Percentiles rank a stretch among this genome's conserved stretches.
phyloP scores from a whole-genome alignment of 2,113 vertebrate species.

The Trematomus loennbergii region DNA sequence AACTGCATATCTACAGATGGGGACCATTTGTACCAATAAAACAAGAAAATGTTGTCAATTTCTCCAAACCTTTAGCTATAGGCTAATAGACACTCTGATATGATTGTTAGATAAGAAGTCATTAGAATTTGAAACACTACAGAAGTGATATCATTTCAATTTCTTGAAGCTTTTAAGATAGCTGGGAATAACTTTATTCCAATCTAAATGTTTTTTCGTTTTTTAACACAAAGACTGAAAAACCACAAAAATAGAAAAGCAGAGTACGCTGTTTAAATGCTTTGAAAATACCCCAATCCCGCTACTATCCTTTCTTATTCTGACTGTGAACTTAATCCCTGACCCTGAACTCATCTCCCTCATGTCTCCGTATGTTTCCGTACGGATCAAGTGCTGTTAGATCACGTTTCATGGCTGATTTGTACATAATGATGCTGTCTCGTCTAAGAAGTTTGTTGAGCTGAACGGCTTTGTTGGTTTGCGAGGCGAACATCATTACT shows the following conservation, averaged over 20 bases:
- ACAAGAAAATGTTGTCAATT: too few relatives aligned
- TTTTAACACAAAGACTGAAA: not conserved
- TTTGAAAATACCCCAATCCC: not conserved
- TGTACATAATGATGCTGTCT: slow-evolving; percentile 60
- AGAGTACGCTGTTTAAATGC: not conserved
- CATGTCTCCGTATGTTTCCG: not conserved
- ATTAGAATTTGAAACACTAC: too few relatives aligned
- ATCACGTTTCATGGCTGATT: slow-evolving; percentile 63
- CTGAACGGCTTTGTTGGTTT: slow-evolving; percentile 69
- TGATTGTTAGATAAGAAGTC: too few relatives aligned
- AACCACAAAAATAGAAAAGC: not conserved
- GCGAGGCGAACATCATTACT: slow-evolving; percentile 73
- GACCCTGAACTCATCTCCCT: slow-evolving; percentile 23
- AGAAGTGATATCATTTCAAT: too few relatives aligned
- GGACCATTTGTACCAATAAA: too few relatives aligned
- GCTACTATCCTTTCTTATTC: not conserved
- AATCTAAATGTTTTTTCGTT: too few relatives aligned
- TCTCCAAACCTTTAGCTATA: not conserved
- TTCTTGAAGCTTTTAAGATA: too few relatives aligned
- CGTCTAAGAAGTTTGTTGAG: slow-evolving; percentile 59
- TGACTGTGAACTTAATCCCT: slow-evolving; percentile 5
- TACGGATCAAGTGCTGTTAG: slow-evolving; percentile 36
- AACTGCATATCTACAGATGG: too few relatives aligned
- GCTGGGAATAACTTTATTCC: too few relatives aligned
- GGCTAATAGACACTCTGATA: not conserved